These are phyloP conservation scores for Hydrotaea diabolus DNA, from an alignment of 2,888 invertebrate genomes.

Conservation along the genomic window DNA sequence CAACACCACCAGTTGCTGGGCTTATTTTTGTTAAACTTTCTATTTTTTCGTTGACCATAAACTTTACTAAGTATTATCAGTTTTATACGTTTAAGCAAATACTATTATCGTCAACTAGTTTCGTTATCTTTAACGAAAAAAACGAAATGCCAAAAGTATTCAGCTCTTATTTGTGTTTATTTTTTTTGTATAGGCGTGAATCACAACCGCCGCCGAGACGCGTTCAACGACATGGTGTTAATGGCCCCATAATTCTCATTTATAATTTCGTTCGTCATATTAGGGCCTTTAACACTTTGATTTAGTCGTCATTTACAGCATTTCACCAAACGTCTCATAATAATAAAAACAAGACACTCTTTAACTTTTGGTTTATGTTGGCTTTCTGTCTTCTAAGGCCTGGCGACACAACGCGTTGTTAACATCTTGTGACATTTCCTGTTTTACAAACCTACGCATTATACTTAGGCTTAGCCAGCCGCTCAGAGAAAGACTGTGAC, in stretches of 20 bases:
- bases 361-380: neutral
- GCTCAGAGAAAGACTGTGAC: too few species aligned
- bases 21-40: slow-evolving; percentile 8
- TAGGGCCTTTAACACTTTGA: slow-evolving; percentile 8
- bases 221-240: neutral
- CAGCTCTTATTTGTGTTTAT: neutral
- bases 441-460: slow-evolving; percentile 14
- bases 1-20: neutral
- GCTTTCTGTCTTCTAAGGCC: neutral
- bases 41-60: slow-evolving; percentile 3
- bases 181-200: slow-evolving; percentile 14
- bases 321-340: slow-evolving; percentile 8
- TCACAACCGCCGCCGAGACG: neutral
- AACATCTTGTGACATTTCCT: slow-evolving; percentile 10
- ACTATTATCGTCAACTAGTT: slow-evolving; percentile 1
- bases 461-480: neutral
- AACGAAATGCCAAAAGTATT: neutral
- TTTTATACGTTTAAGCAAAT: neutral
- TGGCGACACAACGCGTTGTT: neutral
- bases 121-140: neutral
- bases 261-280: slow-evolving; percentile 4
- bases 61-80: neutral
- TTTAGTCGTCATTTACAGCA: neutral
- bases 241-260: slow-evolving; percentile 21
- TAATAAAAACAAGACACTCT: neutral